Conservation (phyloP, 2,888 invertebrate genomes). For the Tigriopus californicus region DNA sequence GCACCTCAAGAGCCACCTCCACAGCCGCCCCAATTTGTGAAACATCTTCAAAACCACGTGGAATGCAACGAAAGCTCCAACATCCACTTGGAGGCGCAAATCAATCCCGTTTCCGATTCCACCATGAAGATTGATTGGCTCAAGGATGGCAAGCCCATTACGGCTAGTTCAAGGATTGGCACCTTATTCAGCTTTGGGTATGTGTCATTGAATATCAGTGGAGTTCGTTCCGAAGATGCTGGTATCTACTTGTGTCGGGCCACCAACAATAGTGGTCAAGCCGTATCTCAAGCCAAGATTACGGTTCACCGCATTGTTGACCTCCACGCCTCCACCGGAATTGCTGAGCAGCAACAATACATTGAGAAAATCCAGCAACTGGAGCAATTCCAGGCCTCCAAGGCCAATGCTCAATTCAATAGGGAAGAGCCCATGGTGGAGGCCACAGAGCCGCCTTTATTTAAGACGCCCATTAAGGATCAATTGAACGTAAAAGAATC, state of each 20-base stretch:
- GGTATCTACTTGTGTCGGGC: conserved; percentile 83
- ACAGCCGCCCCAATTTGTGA: conserved; percentile 55
- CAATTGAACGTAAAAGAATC: conserved; percentile 64
- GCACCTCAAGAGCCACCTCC: not conserved
- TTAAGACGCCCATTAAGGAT: conserved; percentile 72
- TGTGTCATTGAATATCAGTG: conserved; percentile 93
- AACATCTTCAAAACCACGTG: conserved; percentile 63
- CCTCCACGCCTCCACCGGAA: conserved; percentile 45
- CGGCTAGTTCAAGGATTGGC: conserved; percentile 71
- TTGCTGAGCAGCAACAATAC: conserved; percentile 72
- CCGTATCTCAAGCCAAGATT: conserved; percentile 50
- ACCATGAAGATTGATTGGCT: conserved; percentile 90
- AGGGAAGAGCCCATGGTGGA: conserved; percentile 61
- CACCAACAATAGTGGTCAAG: conserved; percentile 74
- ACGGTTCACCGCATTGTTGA: conserved; percentile 5
- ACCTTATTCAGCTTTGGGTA: conserved; percentile 98
- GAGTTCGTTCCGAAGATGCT: conserved; percentile 94
- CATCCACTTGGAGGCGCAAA: conserved; percentile 79
- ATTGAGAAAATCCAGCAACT: conserved; percentile 78
- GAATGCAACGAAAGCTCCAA: conserved; percentile 74
- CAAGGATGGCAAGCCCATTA: conserved; percentile 78
- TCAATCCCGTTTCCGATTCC: conserved; percentile 77
- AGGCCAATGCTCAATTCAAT: conserved; percentile 45
- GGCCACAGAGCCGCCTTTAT: conserved; percentile 58
- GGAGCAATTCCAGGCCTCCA: conserved; percentile 60